Conservation (phyloP, 2,113 vertebrate species). For the Albula glossodonta region DNA sequence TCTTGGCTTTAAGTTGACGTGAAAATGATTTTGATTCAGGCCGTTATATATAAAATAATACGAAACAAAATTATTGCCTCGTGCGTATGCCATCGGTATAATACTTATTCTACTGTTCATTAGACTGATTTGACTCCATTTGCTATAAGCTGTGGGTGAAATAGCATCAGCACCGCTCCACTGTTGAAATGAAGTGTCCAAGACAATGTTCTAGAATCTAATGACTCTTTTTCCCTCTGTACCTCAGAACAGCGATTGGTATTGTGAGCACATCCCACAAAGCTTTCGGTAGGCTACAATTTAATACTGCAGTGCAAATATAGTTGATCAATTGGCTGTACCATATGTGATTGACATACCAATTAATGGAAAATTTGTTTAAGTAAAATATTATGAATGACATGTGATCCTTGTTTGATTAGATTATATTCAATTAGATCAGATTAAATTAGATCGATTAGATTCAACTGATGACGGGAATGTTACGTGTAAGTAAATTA, state of each 20-base stretch:
- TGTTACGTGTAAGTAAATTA: background rate
- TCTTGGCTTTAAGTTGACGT: background rate
- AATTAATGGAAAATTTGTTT: background rate
- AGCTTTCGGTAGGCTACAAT: background rate
- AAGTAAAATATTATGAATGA: background rate
- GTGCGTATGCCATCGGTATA: background rate
- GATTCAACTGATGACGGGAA: background rate
- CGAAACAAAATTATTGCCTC: background rate
- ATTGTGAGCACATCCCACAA: background rate
- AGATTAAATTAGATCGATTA: no score
- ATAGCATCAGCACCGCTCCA: no score
- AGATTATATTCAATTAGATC: no score
- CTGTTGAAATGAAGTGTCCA: background rate
- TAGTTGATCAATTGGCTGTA: background rate
- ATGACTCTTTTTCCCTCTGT: background rate
- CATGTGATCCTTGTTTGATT: background rate
- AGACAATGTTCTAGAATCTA: background rate
- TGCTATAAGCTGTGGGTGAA: background rate
- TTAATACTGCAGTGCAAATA: background rate
- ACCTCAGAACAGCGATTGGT: background rate
- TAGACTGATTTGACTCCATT: background rate
- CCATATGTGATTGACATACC: background rate
- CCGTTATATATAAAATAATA: background rate
- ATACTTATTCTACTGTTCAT: background rate
- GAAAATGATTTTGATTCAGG: background rate